Evolutionary conservation across 2,797 vertebrate genomes (phyloP), one percentile per base, ranked within the genome.

Genomic region (Schizothorax lantsangensis): DNA sequence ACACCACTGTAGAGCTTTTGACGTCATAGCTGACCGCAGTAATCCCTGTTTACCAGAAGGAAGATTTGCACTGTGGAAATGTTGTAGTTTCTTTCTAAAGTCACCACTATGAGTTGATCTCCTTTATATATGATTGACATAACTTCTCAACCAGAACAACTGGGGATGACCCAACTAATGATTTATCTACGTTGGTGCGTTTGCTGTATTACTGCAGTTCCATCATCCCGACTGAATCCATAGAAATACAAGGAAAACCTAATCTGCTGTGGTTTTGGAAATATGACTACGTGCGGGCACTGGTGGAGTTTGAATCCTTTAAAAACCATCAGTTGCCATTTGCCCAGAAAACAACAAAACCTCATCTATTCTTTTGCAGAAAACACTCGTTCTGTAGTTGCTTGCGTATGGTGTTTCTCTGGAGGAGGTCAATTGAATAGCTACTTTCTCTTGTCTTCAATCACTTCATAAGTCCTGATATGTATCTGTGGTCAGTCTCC

Each of bases 21-120:
- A 88, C 88, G 68, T 89, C 86, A 87, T 83, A 66, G 80, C 79
- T 33, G 47, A 87, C 83, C 77, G 38, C 80, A 84, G 40, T 87
- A 87, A 89, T 89, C 82, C 84, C 45, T 79, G 79, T 83, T 88
- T 83, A 79, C 49, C 59, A 73, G 75, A 77, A 79, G 75, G 49
- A 49, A 84, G 40, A 69, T 84, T 83, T 81, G 62, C 52, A 36
- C 81, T 75, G 79, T 84, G 80, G 89, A 87, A 88, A 87, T 73
- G 73, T 84, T 79, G 52, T 54, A 79, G 72, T 38, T 77, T 69
- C 49, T 78, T 78, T 87, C 26, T 33, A 30, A 81, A 81, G 45
- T 83, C 21, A 83, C 62, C 62, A 8, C 75, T 83, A 30, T 17
- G 49, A 86, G 64, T 79, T 83, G 74, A 85, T 86, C 73, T 84